Evolutionary conservation across 1,140 invertebrate genomes (phyloP), one percentile per base, ranked within the genome.

Genomic region (Sitophilus oryzae): DNA sequence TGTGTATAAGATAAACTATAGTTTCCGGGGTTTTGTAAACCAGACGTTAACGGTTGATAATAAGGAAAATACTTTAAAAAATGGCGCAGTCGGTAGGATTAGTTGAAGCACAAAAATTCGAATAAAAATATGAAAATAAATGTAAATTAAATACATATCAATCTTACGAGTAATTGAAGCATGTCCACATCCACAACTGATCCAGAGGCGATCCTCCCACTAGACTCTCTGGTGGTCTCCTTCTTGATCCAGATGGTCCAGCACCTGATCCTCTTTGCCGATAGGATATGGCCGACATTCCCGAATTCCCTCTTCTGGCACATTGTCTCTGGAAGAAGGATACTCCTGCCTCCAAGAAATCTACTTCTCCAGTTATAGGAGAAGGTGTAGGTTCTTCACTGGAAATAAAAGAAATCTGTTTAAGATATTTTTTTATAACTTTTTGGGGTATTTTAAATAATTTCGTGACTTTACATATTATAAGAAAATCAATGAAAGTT

Each of bases 131-230:
- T n/a, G n/a, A n/a, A n/a, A n/a, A n/a, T n/a, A n/a, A n/a, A n/a
- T n/a, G n/a, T n/a, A n/a, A n/a, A n/a, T n/a, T n/a, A n/a, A n/a
- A n/a, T n/a, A n/a, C n/a, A n/a, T n/a, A n/a, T n/a, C n/a, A n/a
- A n/a, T n/a, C 79, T 77, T 59, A 82, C 80, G 79, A 80, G 59
- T 79, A 81, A 66, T 81, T 82, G 52, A 82, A 80, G 53, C 81
- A 82, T 52, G 77, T 78, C 80, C 81, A 82, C 62, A 81, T 73
- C 81, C 81, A 82, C 0, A 82, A 69, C 25, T 78, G 70, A 53
- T 82, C 79, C 40, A 79, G 72, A 1, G 72, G 67, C 1, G 74
- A 74, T 1, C 74, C 78, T 8, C 71, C 77, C 38, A 74, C 76
- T 44, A 73, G 69, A 54, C 69, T 69, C 53, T 71, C 69, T 5